Percentiles rank a stretch among this genome's conserved stretches.
phyloP scores from a whole-genome alignment of 2,113 vertebrate species.

The Aptenodytes forsteri region DNA sequence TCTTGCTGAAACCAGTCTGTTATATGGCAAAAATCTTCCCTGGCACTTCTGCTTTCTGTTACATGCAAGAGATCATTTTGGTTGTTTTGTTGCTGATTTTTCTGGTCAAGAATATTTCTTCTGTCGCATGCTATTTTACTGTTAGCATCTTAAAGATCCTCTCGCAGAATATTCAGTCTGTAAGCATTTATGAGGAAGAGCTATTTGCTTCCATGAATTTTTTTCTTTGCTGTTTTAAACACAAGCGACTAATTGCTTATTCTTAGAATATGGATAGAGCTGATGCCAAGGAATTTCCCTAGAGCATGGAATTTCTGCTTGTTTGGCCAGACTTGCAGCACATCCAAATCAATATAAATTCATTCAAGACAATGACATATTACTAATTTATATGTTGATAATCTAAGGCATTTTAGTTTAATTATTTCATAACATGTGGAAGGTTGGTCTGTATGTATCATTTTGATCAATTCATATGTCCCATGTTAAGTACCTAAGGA shows the following conservation, averaged over 20 bases:
- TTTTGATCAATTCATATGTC: background rate
- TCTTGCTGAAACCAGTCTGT: background rate
- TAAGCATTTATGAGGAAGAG: slow-evolving; percentile 2
- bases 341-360: background rate
- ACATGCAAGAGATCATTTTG: background rate
- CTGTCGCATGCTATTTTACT: background rate
- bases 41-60: slow-evolving; percentile 6
- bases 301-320: background rate
- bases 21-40: background rate
- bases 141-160: background rate
- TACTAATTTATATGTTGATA: background rate
- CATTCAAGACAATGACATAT: background rate
- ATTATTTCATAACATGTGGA: background rate
- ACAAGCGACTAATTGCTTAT: background rate
- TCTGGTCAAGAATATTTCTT: background rate
- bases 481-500: background rate
- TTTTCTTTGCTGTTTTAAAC: background rate
- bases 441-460: background rate
- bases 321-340: background rate
- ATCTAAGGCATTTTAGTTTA: background rate
- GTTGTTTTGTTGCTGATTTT: background rate
- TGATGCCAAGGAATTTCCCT: background rate
- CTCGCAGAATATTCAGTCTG: background rate
- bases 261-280: slow-evolving; percentile 9
- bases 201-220: background rate